Evolutionary conservation across 37 sponge, comb jelly and placozoan genomes (phyloP).

Genomic region (Amphimedon queenslandica): DNA sequence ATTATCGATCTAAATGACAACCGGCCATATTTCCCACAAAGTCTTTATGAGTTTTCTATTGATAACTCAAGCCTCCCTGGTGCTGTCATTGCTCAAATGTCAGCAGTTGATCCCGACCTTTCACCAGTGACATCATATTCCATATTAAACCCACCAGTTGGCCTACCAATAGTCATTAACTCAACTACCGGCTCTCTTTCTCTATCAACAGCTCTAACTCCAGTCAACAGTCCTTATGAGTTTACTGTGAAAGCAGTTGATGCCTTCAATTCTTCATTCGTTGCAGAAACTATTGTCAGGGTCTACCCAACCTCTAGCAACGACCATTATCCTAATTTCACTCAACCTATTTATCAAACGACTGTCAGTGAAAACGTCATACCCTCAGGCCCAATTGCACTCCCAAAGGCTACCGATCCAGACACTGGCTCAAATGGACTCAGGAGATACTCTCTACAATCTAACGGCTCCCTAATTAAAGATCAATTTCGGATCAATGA

Average conservation of each 20-base stretch:
- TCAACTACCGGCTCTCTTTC: constrained; percentile 25
- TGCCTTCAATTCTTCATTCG: background rate
- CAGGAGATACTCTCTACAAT: constrained; percentile 27
- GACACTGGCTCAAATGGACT: constrained; percentile 44
- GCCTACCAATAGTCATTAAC: background rate
- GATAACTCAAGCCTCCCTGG: background rate
- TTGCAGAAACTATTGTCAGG: constrained; percentile 8
- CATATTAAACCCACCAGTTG: background rate
- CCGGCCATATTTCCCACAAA: constrained; percentile 24
- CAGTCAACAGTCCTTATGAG: background rate
- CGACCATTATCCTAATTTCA: constrained; percentile 42
- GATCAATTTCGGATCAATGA: constrained; percentile 32
- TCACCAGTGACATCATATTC: constrained; percentile 16
- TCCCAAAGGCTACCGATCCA: constrained; percentile 28
- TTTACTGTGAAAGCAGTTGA: constrained; percentile 26
- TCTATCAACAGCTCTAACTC: background rate
- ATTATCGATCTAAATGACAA: constrained; percentile 71
- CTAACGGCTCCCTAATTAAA: background rate
- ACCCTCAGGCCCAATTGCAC: constrained; percentile 2
- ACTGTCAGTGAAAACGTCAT: constrained; percentile 13
- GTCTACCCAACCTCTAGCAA: constrained; percentile 34
- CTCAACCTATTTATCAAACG: background rate
- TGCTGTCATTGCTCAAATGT: constrained; percentile 5
- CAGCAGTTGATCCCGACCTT: constrained; percentile 45
- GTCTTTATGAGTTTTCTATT: constrained; percentile 26